Base-by-base conservation (phyloP, 2,797 vertebrate genomes). In the Propithecus perrieri region DNA sequence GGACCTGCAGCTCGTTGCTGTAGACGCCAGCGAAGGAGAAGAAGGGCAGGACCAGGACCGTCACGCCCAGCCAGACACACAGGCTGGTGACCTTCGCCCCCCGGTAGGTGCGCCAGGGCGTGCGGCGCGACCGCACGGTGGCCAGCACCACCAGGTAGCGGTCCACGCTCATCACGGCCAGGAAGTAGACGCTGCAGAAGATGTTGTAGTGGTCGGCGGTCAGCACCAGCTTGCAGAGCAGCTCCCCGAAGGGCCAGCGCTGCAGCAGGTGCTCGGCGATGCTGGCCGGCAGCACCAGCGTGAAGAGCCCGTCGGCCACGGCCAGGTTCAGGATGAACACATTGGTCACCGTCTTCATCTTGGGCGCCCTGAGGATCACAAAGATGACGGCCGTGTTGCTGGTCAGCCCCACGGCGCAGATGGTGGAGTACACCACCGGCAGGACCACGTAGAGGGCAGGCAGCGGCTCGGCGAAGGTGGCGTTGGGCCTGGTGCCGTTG, bases 271-370 rank as follows among this genome's bases (percentile, higher is more conserved):
- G 99, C 38, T 99, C 99, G 0, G 99, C 99, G 2, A 99, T 99
- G 89, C 98, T 99, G 84, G 99, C 99, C 0, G 99, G 99, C 96
- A 99, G 79, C 43, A 99, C 99, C 8, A 99, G 95, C 0, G 99
- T 99, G 97, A 99, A 99, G 85, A 99, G 93, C 80, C 99, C 99
- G 0, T 99, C 99, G 0, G 99, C 99, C 0, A 99, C 98, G 3
- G 99, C 99, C 38, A 99, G 96, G 98, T 99, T 99, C 85, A 99
- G 98, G 95, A 99, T 99, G 98, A 99, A 99, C 99, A 99, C 99
- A 10, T 99, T 99, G 61, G 99, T 99, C 24, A 99, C 99, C 0
- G 99, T 99, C 94, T 99, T 99, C 99, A 99, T 99, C 97, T 99
- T 99, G n/a, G 99, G 99, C 0, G 99, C 99, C 97, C 99, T 99